Percentiles rank a stretch among this genome's conserved stretches.
Evolutionary conservation across 2,797 vertebrate genomes (phyloP).

Genomic region (Darevskia nairensis): DNA sequence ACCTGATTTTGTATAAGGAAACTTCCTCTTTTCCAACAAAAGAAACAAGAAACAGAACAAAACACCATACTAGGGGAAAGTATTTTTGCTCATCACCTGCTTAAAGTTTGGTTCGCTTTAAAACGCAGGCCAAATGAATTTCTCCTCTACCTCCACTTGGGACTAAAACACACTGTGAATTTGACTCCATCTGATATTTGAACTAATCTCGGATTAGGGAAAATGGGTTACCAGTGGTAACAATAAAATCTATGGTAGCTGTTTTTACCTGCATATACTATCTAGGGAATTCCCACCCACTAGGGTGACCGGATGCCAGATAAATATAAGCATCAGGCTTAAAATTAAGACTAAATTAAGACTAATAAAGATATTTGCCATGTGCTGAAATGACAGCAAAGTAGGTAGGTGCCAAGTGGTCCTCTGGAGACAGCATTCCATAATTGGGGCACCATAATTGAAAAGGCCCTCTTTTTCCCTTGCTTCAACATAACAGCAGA

Average conservation of each 20-base stretch:
- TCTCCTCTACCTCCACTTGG: not conserved
- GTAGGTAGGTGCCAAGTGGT: not conserved
- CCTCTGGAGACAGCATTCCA: not conserved
- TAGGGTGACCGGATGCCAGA: not conserved
- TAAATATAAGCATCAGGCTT: not conserved
- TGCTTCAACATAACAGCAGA: not conserved
- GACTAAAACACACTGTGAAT: not conserved
- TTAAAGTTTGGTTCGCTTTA: not conserved
- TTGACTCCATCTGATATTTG: not conserved
- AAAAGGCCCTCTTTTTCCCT: not conserved
- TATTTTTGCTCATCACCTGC: not conserved
- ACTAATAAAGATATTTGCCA: too few relatives aligned
- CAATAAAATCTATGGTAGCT: not conserved
- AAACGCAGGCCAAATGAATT: too few relatives aligned
- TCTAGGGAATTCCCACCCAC: not conserved
- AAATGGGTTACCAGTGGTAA: not conserved
- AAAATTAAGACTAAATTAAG: not conserved
- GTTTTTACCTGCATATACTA: not conserved
- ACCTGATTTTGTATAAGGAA: too few relatives aligned
- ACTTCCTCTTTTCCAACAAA: too few relatives aligned
- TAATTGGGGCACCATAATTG: not conserved
- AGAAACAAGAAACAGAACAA: not conserved
- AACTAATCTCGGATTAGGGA: not conserved
- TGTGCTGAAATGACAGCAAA: not conserved
- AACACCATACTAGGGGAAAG: too few relatives aligned